Conservation (phyloP, 2,113 vertebrate species). For the Dicaeum eximium region DNA sequence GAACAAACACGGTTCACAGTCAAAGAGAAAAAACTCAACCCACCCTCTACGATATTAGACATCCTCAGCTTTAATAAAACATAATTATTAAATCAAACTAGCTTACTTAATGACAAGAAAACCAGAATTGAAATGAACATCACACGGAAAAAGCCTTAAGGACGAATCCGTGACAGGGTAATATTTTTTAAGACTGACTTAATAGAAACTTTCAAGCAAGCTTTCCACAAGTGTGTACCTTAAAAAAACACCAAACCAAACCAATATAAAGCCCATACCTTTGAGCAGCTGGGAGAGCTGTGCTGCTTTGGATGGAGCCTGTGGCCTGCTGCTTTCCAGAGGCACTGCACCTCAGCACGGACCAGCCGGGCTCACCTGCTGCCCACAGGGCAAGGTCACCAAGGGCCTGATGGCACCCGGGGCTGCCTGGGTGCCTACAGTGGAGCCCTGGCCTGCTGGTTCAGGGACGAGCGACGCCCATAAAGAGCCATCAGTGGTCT, state of each 20-base stretch:
- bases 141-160: not conserved
- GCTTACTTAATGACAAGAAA: not conserved
- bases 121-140: not conserved
- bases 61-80: not conserved
- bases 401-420: rapidly evolving
- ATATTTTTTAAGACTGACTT: not conserved
- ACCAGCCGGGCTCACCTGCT: not conserved
- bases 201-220: not conserved
- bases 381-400: not conserved
- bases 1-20: rapidly evolving
- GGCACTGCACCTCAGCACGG: too few species aligned
- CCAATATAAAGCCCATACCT: not conserved
- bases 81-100: not conserved
- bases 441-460: rapidly evolving
- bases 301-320: not conserved
- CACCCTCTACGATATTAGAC: not conserved
- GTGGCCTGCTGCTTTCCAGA: not conserved
- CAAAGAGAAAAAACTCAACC: not conserved
- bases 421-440: not conserved
- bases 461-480: rapidly evolving
- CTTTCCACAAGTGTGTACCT: not conserved
- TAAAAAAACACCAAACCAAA: rapidly evolving
- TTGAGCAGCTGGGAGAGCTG: not conserved
- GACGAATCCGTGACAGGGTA: not conserved
- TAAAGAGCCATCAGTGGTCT: not conserved